Base-by-base conservation (phyloP, 2,888 invertebrate species). In the Leuctra nigra region DNA sequence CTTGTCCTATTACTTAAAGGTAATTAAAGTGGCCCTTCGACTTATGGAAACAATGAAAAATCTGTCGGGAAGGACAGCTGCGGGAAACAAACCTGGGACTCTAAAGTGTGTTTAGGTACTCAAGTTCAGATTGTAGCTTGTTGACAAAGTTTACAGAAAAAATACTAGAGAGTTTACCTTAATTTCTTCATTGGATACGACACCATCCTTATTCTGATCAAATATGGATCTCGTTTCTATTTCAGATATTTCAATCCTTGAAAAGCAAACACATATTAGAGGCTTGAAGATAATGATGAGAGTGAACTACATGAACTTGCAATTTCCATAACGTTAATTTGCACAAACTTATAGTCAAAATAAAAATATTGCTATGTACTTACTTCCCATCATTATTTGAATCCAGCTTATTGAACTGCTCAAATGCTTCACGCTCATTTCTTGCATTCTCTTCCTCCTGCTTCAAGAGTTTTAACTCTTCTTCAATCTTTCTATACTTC, bases 201-300 rank as follows among this genome's bases (percentile, higher is more conserved):
- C 81, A 7, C 95, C 96, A 76, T 96, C 87, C 59, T 83, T 83
- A 72, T 98, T 87, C 64, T 84, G 86, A 74, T 98, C 98, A 74
- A 98, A 91, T 46, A 82, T 83, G 66, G 79, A 76, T 58, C 84
- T 82, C 1, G 81, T 77, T 73, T 85, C 83, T 6, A 91, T 69
- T 74, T 87, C 91, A 56, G 76, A 73, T 46, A 83, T 66, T 60
- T 83, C 81, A 35, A 95, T 70, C 39, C 84, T 78, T 47, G 1
- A 66, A 65, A 54, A 24, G 52, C 61, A n/a, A 53, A 53, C 16
- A 14, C 29, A 29, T 29, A 7, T 29, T 6, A n/a, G n/a, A n/a
- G n/a, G n/a, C n/a, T n/a, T n/a, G n/a, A n/a, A n/a, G n/a, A n/a
- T n/a, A n/a, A n/a, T n/a, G n/a, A n/a, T n/a, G n/a, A n/a, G n/a